phyloP scores from a whole-genome alignment of 2,797 vertebrate species.

The Scomberomorus guttatus region DNA sequence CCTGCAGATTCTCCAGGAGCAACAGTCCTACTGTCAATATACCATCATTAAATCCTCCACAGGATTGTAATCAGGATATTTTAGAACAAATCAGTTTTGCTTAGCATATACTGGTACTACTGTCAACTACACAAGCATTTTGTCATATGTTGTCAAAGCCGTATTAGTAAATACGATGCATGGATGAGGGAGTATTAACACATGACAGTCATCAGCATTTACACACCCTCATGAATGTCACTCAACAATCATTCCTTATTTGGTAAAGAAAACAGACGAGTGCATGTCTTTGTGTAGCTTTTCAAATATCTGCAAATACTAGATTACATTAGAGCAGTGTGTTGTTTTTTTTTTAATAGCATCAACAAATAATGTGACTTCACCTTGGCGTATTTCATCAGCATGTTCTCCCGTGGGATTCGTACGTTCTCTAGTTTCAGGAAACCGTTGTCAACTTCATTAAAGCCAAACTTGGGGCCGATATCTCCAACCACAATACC shows the following conservation, averaged over 20 bases:
- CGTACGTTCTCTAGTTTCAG: constrained; percentile 95
- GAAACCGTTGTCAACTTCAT: constrained; percentile 96
- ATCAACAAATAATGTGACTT: constrained; percentile 11
- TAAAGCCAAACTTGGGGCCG: constrained; percentile 97
- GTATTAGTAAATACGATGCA: too few relatives aligned
- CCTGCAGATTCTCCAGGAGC: not conserved
- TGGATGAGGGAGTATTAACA: too few relatives aligned
- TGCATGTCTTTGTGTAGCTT: not conserved
- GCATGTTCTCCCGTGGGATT: constrained; percentile 97
- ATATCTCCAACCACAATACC: constrained; percentile 96
- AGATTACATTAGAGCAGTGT: not conserved
- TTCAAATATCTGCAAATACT: not conserved
- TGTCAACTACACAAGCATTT: too few relatives aligned
- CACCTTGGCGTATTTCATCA: constrained; percentile 98
- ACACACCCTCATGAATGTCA: not conserved
- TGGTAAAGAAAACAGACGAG: not conserved
- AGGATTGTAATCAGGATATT: not conserved
- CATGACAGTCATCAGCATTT: too few relatives aligned
- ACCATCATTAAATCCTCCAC: not conserved
- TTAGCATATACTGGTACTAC: too few relatives aligned
- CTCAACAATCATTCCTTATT: not conserved
- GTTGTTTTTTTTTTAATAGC: not conserved
- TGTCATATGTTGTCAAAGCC: too few relatives aligned
- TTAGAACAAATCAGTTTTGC: too few relatives aligned
- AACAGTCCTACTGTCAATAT: not conserved